Percentiles rank a stretch among this genome's conserved stretches.
phyloP scores from a whole-genome alignment of 1,140 invertebrate genomes.

The Macrotrachela quadricornifera region DNA sequence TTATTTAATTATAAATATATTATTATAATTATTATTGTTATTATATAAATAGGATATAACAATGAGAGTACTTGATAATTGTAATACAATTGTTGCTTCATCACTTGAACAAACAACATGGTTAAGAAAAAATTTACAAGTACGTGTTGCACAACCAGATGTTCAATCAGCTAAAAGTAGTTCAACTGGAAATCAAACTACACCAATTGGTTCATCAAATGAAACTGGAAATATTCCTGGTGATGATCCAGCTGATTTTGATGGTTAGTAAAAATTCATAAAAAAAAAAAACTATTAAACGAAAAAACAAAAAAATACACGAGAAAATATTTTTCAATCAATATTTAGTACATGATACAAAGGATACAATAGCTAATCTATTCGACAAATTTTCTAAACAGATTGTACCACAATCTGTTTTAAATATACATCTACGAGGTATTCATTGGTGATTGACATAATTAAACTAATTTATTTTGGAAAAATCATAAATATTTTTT shows the following conservation, averaged over 20 bases:
- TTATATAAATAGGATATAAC: constrained; percentile 19
- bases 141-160: constrained; percentile 40
- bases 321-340: too few species aligned
- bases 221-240: not conserved
- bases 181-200: constrained; percentile 11
- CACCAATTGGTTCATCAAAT: not conserved
- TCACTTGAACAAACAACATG: constrained; percentile 73
- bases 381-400: too few species aligned
- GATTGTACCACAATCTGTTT: too few species aligned
- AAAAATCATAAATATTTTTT: too few species aligned
- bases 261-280: not conserved
- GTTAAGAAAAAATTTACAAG: constrained; percentile 62
- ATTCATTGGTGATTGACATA: too few species aligned
- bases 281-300: constrained; percentile 1
- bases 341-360: too few species aligned
- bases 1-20: constrained; percentile 1
- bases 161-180: constrained; percentile 14
- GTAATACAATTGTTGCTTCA: constrained; percentile 62
- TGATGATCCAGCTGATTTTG: constrained; percentile 8
- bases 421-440: too few species aligned
- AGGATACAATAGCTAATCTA: too few species aligned
- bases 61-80: constrained; percentile 53
- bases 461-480: too few species aligned
- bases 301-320: not conserved
- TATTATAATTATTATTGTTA: not conserved